Evolutionary conservation across 1,140 invertebrate genomes (phyloP).

Genomic region (Probaryconus sp.): DNA sequence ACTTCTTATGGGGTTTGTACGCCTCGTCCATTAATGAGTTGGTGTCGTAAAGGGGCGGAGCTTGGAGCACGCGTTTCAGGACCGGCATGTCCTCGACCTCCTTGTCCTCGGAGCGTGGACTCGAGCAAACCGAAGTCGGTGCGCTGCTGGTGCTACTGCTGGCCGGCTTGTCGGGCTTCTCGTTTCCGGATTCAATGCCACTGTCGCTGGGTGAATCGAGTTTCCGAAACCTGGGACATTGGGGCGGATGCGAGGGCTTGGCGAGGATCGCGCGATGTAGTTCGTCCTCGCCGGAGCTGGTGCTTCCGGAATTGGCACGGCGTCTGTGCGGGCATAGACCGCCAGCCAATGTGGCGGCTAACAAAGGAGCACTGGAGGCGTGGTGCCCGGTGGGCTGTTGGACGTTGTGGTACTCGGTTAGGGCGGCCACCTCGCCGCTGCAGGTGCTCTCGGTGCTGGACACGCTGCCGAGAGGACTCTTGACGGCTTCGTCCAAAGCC

Average conservation of each 20-base stretch:
- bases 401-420: constrained; percentile 81
- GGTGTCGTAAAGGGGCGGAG: constrained; percentile 92
- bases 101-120: constrained; percentile 90
- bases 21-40: constrained; percentile 95
- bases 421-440: constrained; percentile 81
- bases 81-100: constrained; percentile 96
- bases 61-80: constrained; percentile 92
- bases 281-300: constrained; percentile 87
- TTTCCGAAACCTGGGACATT: constrained; percentile 84
- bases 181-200: constrained; percentile 94
- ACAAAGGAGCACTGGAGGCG: constrained; percentile 82
- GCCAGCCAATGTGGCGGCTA: constrained; percentile 88
- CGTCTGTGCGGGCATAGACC: constrained; percentile 82
- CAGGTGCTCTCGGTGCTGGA: constrained; percentile 89
- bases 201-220: constrained; percentile 94
- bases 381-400: constrained; percentile 74
- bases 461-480: constrained; percentile 90
- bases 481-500: constrained; percentile 86
- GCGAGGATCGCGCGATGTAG: constrained; percentile 83
- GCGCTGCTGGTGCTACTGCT: constrained; percentile 83
- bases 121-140: constrained; percentile 89
- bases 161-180: constrained; percentile 86
- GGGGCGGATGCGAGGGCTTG: constrained; percentile 75
- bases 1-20: constrained; percentile 96
- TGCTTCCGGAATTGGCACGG: constrained; percentile 86